Percentiles rank a stretch among this genome's conserved stretches.
Conservation (phyloP, 2,888 invertebrate genomes). For the Silvanus unidentatus region DNA sequence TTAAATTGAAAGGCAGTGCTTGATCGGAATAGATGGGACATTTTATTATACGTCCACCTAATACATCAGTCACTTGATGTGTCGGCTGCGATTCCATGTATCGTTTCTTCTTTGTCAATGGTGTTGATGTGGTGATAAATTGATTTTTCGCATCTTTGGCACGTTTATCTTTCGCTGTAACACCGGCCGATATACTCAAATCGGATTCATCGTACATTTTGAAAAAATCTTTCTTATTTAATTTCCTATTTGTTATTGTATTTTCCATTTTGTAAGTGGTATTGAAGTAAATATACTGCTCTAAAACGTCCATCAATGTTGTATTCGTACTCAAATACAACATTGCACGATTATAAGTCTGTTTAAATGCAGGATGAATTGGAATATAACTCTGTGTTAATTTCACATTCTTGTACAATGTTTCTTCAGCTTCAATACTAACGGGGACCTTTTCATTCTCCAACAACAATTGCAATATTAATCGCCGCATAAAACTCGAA, state of each 20-base stretch:
- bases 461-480: slow-evolving; percentile 78
- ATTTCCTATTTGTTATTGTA: slow-evolving; percentile 19
- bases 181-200: slow-evolving; percentile 74
- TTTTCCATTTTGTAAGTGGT: slow-evolving; percentile 29
- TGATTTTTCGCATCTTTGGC: slow-evolving; percentile 76
- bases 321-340: slow-evolving; percentile 70
- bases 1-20: slow-evolving; percentile 39
- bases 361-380: slow-evolving; percentile 65
- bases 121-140: slow-evolving; percentile 37
- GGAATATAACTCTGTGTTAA: slow-evolving; percentile 41
- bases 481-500: slow-evolving; percentile 80
- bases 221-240: slow-evolving; percentile 28
- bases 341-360: slow-evolving; percentile 66
- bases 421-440: slow-evolving; percentile 54
- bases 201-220: slow-evolving; percentile 47
- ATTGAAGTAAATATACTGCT: slow-evolving; percentile 52
- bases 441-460: slow-evolving; percentile 81
- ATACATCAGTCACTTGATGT: slow-evolving; percentile 25
- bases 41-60: slow-evolving; percentile 39
- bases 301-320: slow-evolving; percentile 67
- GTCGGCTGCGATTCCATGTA: slow-evolving; percentile 20
- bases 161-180: slow-evolving; percentile 83
- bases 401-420: slow-evolving; percentile 40
- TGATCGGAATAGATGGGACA: slow-evolving; percentile 40
- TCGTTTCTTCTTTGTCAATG: slow-evolving; percentile 42